These are phyloP conservation scores for Epinephelus coioides DNA, from an alignment of 2,797 vertebrate species.

Conservation along the genomic window DNA sequence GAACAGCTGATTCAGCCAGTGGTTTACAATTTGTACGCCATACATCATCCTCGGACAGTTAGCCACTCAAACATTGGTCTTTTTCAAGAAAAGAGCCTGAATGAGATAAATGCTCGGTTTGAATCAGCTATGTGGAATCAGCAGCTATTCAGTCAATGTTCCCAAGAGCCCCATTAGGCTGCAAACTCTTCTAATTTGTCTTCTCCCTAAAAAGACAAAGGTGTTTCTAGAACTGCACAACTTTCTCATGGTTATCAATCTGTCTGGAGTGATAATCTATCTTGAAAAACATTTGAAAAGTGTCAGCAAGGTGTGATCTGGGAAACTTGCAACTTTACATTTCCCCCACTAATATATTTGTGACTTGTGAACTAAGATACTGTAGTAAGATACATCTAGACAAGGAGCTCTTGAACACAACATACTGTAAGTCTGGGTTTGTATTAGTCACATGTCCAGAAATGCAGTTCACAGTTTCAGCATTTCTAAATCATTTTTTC, in stretches of 20 bases:
- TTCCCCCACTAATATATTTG: background rate
- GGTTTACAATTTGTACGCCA: background rate
- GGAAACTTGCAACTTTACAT: background rate
- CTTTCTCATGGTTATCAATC: background rate
- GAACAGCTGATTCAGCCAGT: background rate
- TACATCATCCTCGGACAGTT: background rate
- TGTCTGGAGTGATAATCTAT: background rate
- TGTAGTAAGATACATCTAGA: background rate
- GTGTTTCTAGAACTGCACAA: background rate
- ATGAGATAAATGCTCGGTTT: background rate
- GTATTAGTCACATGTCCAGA: background rate
- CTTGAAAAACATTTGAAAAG: background rate
- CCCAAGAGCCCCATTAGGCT: too few species aligned
- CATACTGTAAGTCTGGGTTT: background rate
- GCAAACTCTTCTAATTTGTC: too few species aligned
- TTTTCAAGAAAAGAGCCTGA: slow-evolving; percentile 4
- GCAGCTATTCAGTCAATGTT: too few species aligned
- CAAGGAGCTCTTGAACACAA: background rate
- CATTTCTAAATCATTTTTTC: background rate
- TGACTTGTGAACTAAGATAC: background rate
- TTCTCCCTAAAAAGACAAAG: background rate
- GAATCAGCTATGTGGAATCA: background rate
- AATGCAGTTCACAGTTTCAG: background rate
- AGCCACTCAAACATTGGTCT: background rate
- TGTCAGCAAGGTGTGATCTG: background rate